phyloP scores from a whole-genome alignment of 2,888 invertebrate species.

The Meloe dianella region DNA sequence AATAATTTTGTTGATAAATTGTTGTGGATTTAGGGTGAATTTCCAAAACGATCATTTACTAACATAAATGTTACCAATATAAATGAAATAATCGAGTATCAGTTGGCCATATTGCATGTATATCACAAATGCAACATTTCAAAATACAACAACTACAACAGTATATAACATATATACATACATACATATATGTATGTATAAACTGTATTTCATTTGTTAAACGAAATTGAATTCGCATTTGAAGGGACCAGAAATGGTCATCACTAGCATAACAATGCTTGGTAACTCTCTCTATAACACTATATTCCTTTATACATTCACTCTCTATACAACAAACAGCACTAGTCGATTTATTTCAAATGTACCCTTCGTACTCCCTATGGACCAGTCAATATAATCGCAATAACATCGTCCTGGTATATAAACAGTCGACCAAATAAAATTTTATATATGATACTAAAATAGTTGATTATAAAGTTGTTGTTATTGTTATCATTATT shows the following conservation, averaged over 20 bases:
- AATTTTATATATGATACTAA: constrained; percentile 15
- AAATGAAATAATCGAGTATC: background rate
- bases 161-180: background rate
- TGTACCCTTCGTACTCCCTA: constrained; percentile 56
- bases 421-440: constrained; percentile 50
- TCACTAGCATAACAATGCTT: constrained; percentile 58
- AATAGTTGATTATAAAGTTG: background rate
- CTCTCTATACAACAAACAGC: constrained; percentile 51
- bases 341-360: constrained; percentile 60
- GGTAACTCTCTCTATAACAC: constrained; percentile 22
- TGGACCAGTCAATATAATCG: constrained; percentile 62
- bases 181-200: background rate
- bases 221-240: constrained; percentile 55
- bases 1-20: background rate
- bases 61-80: background rate
- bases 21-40: background rate
- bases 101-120: constrained; percentile 8
- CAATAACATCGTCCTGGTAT: constrained; percentile 59
- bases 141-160: background rate
- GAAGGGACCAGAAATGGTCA: constrained; percentile 57
- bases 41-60: background rate
- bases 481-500: background rate
- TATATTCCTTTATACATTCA: constrained; percentile 22
- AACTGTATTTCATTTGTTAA: constrained; percentile 39
- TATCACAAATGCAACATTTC: constrained; percentile 2